phyloP scores from a whole-genome alignment of 2,797 vertebrate species.

The Channallabes apus region DNA sequence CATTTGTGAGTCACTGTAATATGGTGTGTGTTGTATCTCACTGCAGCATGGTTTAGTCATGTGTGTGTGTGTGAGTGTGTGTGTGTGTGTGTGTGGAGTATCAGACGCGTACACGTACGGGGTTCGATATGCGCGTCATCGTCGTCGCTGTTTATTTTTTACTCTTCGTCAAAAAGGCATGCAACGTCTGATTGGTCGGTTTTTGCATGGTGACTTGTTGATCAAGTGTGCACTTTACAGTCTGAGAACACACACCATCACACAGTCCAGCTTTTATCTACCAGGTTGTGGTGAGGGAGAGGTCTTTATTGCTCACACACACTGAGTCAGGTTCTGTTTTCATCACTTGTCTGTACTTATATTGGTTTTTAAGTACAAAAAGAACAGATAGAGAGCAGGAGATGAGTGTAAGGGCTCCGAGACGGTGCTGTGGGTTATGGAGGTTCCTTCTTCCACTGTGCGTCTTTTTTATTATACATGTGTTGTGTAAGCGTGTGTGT shows the following conservation, averaged over 20 bases:
- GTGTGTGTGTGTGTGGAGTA: slow-evolving; percentile 58
- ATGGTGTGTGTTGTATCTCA: slow-evolving; percentile 26
- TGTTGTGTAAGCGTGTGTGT: slow-evolving; percentile 38
- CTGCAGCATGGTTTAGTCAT: slow-evolving; percentile 59
- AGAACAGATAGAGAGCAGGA: background rate
- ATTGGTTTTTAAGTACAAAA: background rate
- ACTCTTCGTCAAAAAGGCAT: slow-evolving; percentile 66
- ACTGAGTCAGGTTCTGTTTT: background rate
- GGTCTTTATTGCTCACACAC: slow-evolving; percentile 7
- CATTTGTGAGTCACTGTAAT: slow-evolving; percentile 23
- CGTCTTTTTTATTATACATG: background rate
- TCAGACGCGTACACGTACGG: slow-evolving; percentile 57
- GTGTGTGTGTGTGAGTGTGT: slow-evolving; percentile 61
- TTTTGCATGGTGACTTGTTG: slow-evolving; percentile 74
- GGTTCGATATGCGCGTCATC: slow-evolving; percentile 52
- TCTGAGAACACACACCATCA: slow-evolving; percentile 36
- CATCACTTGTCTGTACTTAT: background rate
- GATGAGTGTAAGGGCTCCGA: background rate
- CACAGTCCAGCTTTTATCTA: slow-evolving; percentile 6
- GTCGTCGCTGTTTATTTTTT: slow-evolving; percentile 51
- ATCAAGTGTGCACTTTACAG: slow-evolving; percentile 59
- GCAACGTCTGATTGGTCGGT: slow-evolving; percentile 71
- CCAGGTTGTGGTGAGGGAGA: background rate
- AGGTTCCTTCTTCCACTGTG: background rate
- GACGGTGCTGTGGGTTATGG: background rate